Evolutionary conservation across 2,113 vertebrate genomes (phyloP), one percentile per base, ranked within the genome.

Genomic region (Argyrosomus japonicus): DNA sequence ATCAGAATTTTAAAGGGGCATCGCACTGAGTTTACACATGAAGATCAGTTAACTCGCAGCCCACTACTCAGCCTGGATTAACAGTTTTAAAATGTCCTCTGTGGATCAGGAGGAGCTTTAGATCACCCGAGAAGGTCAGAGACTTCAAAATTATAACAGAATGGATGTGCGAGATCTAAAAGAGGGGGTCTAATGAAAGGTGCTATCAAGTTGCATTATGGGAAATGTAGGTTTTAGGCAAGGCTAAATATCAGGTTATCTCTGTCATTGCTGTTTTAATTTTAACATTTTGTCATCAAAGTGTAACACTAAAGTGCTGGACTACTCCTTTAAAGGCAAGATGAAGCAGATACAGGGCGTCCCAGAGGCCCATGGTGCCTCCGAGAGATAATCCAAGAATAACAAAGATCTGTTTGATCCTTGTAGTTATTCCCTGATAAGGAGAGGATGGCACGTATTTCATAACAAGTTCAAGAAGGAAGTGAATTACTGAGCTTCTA

Each of bases 391-490:
- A 86, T 73, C 70, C 56, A 61, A 57, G 71, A 71, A 75, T 48
- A 48, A 32, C 62, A 83, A 80, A 61, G 19, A 69, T 61, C n/a
- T 53, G 47, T 73, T 84, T 78, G 53, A 86, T 76, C 70, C 47
- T 50, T 54, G 14, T 56, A 73, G 67, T 70, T 51, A 63, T 65
- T 68, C 60, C 50, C 48, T 58, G 40, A 45, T 72, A 69, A n/a
- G n/a, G 8, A 77, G 63, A 77, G 23, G 53, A 63, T 17, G 40
- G 36, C 51, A 53, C 1, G 17, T 54, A 56, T 70, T 47, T 19
- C 19, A 57, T 40, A 62, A 63, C 5, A 19, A 43, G 21, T 23
- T 76, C 25, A 40, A 56, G 62, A 32, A 74, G 43, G 14, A 68
- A 63, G 2, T 17, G 23, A 58, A 32, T 74, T 1, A 58, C 64